phyloP scores from a whole-genome alignment of 2,797 vertebrate genomes.

The Harpia harpyja region DNA sequence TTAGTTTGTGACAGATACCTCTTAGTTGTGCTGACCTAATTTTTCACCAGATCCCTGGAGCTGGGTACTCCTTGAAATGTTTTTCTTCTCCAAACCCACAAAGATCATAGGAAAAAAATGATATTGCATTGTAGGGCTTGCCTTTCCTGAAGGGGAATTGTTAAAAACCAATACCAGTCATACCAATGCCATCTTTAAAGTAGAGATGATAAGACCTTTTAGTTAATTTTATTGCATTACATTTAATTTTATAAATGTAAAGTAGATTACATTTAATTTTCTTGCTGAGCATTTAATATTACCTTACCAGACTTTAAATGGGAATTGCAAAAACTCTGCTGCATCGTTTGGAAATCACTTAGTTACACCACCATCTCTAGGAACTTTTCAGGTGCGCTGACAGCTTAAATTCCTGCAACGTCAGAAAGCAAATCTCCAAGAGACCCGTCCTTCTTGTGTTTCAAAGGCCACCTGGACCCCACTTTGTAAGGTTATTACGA shows the following conservation, averaged over 20 bases:
- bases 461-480: neutral
- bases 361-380: neutral
- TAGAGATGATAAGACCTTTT: neutral
- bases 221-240: neutral
- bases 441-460: neutral
- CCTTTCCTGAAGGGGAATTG: neutral
- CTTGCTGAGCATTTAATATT: neutral
- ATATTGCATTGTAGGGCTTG: neutral
- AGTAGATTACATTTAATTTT: neutral
- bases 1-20: neutral
- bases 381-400: neutral
- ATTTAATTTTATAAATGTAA: neutral
- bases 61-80: neutral
- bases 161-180: neutral
- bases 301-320: neutral
- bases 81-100: neutral
- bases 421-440: neutral
- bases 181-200: neutral
- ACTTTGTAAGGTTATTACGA: fast-evolving
- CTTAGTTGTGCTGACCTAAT: neutral
- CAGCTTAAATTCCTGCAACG: neutral
- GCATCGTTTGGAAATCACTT: neutral
- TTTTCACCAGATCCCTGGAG: neutral
- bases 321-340: neutral
- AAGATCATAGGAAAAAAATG: neutral